A percentile compares a stretch with the other conserved stretches of the same genome.
Evolutionary conservation across 2,888 invertebrate genomes (phyloP).

Genomic region (Stenchaetothrips biformis): DNA sequence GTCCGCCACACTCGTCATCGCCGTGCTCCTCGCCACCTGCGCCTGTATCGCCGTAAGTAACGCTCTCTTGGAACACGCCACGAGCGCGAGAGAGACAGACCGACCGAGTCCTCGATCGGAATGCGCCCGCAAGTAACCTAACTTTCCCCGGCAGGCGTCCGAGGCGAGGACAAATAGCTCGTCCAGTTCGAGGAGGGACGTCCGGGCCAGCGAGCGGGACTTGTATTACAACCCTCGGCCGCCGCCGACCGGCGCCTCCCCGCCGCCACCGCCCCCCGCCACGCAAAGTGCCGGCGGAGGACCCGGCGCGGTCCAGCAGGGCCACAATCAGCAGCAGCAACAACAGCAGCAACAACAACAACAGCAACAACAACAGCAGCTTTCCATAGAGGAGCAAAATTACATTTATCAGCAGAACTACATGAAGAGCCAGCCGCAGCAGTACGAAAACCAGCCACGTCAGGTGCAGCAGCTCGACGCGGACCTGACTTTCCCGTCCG

Average conservation of each 20-base stretch:
- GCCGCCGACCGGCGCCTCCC: background rate
- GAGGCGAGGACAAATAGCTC: too few relatives aligned
- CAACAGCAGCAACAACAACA: background rate
- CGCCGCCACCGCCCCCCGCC: background rate
- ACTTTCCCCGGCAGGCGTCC: too few relatives aligned
- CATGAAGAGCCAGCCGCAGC: background rate
- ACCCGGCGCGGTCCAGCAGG: background rate
- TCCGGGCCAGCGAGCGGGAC: background rate
- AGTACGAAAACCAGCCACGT: background rate
- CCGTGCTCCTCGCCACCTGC: background rate
- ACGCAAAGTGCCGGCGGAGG: background rate
- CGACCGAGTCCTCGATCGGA: too few relatives aligned
- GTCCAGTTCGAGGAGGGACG: background rate
- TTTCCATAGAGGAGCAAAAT: background rate
- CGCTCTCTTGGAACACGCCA: background rate
- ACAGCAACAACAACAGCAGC: background rate
- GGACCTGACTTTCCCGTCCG: background rate
- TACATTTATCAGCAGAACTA: conserved; percentile 9
- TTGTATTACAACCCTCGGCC: background rate
- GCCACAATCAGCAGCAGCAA: background rate
- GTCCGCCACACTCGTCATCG: background rate
- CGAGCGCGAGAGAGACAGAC: too few relatives aligned
- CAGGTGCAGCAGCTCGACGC: background rate
- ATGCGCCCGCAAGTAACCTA: too few relatives aligned
- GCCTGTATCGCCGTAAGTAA: background rate